Evolutionary conservation across 2,888 invertebrate species (phyloP).

Genomic region (Zonitis immaculata): DNA sequence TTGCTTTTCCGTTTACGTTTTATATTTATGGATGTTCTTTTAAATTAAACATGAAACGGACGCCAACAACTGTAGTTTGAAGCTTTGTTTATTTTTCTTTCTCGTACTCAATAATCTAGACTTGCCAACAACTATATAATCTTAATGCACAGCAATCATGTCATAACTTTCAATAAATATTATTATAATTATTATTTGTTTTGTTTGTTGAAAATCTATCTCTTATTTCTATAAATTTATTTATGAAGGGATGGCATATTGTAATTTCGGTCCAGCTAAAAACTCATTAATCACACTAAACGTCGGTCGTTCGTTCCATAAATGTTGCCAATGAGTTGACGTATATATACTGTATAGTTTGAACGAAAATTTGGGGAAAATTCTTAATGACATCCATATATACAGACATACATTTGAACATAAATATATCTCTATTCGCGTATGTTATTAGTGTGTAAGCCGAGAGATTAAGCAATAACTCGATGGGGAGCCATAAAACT

Average conservation of each 20-base stretch:
- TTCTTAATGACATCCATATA: slow-evolving; percentile 43
- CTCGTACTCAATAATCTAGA: too few relatives aligned
- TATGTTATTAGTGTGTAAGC: slow-evolving; percentile 44
- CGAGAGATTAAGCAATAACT: slow-evolving; percentile 49
- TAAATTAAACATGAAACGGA: slow-evolving; percentile 33
- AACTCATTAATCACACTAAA: slow-evolving; percentile 34
- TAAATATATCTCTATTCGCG: slow-evolving; percentile 28
- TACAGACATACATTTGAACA: slow-evolving; percentile 20
- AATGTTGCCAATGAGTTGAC: slow-evolving; percentile 26
- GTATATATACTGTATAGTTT: too few relatives aligned
- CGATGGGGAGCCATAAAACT: slow-evolving; percentile 41
- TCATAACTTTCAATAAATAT: too few relatives aligned
- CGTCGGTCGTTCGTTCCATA: slow-evolving; percentile 35
- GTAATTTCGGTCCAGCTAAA: background rate
- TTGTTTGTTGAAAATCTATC: too few relatives aligned
- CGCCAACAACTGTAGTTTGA: slow-evolving; percentile 17
- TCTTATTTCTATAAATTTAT: background rate
- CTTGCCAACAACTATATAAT: slow-evolving; percentile 7
- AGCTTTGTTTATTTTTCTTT: slow-evolving; percentile 22
- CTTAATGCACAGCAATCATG: too few relatives aligned
- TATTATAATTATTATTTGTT: too few relatives aligned
- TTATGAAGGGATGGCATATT: background rate
- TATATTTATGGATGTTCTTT: slow-evolving; percentile 39
- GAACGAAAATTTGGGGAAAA: slow-evolving; percentile 28
- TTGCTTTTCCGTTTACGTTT: slow-evolving; percentile 38